Percentiles rank a stretch among this genome's conserved stretches.
phyloP scores from a whole-genome alignment of 2,888 invertebrate species.

The Margaritifera margaritifera region DNA sequence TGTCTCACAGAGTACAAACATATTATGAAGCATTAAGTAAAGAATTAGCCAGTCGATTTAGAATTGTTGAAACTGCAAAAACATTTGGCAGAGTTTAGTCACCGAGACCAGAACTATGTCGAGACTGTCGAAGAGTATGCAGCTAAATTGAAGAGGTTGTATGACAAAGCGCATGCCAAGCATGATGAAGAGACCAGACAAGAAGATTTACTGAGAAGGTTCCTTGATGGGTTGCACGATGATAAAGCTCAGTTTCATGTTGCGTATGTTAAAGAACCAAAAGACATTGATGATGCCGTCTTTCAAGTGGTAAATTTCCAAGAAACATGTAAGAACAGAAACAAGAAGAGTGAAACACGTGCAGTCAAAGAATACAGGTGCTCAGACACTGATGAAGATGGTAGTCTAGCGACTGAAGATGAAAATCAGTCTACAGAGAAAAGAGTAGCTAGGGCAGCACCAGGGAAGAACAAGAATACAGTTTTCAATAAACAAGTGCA shows the following conservation, averaged over 20 bases:
- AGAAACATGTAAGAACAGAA: slow-evolving; percentile 20
- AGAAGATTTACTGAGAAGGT: slow-evolving; percentile 22
- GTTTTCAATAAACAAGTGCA: no score
- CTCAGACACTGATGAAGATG: no score
- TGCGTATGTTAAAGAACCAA: slow-evolving; percentile 22
- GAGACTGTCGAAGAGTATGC: slow-evolving; percentile 18
- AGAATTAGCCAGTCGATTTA: slow-evolving; percentile 13
- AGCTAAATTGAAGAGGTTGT: slow-evolving; percentile 17
- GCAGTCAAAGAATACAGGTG: no score
- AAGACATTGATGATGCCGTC: slow-evolving; percentile 19
- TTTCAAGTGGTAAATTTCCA: slow-evolving; percentile 13
- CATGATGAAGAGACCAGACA: slow-evolving; percentile 17
- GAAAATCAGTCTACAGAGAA: no score
- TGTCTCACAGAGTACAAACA: slow-evolving; percentile 4
- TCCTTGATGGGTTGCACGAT: slow-evolving; percentile 20
- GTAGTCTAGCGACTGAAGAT: no score
- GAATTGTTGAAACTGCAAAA: slow-evolving; percentile 17
- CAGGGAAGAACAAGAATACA: no score
- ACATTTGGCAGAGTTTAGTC: slow-evolving; percentile 10
- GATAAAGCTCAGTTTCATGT: slow-evolving; percentile 26
- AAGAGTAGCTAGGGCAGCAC: no score
- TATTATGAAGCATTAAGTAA: slow-evolving; percentile 12
- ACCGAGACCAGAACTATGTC: slow-evolving; percentile 9
- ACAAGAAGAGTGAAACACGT: no score
- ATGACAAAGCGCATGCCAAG: no score